phyloP scores from a whole-genome alignment of 1,140 invertebrate species.

The Helicorthomorpha holstii region DNA sequence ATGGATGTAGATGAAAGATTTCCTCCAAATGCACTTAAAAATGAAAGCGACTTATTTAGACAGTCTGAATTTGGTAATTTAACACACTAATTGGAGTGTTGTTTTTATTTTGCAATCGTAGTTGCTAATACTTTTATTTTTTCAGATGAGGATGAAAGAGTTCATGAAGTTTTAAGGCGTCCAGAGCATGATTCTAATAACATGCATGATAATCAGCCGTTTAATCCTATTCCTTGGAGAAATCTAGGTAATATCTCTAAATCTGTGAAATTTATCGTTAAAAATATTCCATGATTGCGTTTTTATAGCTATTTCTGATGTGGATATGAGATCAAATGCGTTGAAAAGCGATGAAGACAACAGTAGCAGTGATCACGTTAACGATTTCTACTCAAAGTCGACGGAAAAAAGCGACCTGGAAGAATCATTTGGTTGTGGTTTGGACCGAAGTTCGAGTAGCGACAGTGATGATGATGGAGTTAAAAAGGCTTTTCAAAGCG shows the following conservation, averaged over 20 bases:
- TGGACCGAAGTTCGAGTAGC: neutral
- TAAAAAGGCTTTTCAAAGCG: neutral
- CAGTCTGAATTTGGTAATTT: too few species aligned
- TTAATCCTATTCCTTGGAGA: neutral
- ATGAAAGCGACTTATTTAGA: too few species aligned
- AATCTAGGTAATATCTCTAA: neutral
- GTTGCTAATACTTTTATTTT: too few species aligned
- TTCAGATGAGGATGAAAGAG: too few species aligned
- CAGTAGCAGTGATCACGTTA: neutral
- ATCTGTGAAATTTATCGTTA: neutral
- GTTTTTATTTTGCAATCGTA: too few species aligned
- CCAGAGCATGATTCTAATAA: neutral
- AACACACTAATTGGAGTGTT: too few species aligned
- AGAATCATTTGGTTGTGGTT: neutral
- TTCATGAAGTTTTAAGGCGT: too few species aligned
- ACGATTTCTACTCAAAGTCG: too few species aligned
- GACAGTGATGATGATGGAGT: conserved; percentile 9
- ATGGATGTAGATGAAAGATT: too few species aligned
- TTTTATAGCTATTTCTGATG: neutral
- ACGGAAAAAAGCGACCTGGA: too few species aligned
- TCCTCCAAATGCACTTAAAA: too few species aligned
- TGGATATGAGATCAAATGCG: neutral
- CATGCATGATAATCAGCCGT: neutral
- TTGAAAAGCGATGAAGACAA: neutral
- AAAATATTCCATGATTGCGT: neutral